phyloP scores from a whole-genome alignment of 2,888 invertebrate species.

The Acleris holmiana region DNA sequence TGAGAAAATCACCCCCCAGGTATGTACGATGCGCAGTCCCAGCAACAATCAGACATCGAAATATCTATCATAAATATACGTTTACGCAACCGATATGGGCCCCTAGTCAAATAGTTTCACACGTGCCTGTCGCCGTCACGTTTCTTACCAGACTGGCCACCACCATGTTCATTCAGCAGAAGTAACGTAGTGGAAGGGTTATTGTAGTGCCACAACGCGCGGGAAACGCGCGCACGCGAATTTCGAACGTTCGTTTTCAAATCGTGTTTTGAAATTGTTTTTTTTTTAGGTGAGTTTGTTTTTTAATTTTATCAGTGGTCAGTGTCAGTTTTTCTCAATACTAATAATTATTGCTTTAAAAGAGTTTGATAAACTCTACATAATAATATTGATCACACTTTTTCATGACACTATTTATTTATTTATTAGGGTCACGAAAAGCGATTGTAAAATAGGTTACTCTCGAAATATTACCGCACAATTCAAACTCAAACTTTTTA shows the following conservation, averaged over 20 bases:
- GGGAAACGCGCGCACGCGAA: conserved; percentile 41
- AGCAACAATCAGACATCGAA: background rate
- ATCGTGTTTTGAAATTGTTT: conserved; percentile 21
- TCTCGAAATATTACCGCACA: too few relatives aligned
- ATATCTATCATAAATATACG: background rate
- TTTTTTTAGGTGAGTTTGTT: conserved; percentile 21
- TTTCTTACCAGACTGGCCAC: conserved; percentile 12
- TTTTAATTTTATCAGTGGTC: too few relatives aligned
- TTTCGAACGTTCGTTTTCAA: conserved; percentile 26
- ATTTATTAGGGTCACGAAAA: too few relatives aligned
- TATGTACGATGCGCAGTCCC: background rate
- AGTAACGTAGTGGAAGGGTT: conserved; percentile 40
- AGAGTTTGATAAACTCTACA: too few relatives aligned
- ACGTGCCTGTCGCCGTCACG: conserved; percentile 26
- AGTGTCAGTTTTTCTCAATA: too few relatives aligned
- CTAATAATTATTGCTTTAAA: too few relatives aligned
- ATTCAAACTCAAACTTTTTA: too few relatives aligned
- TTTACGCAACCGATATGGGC: conserved; percentile 12
- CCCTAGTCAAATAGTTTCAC: conserved; percentile 25
- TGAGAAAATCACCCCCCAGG: too few relatives aligned
- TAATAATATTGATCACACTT: too few relatives aligned
- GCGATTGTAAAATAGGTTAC: too few relatives aligned
- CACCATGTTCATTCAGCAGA: conserved; percentile 31
- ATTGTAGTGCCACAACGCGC: conserved; percentile 40
- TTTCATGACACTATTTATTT: too few relatives aligned